Evolutionary conservation across 2,797 vertebrate genomes (phyloP), one percentile per base, ranked within the genome.

Genomic region (Clarias pachynema): DNA sequence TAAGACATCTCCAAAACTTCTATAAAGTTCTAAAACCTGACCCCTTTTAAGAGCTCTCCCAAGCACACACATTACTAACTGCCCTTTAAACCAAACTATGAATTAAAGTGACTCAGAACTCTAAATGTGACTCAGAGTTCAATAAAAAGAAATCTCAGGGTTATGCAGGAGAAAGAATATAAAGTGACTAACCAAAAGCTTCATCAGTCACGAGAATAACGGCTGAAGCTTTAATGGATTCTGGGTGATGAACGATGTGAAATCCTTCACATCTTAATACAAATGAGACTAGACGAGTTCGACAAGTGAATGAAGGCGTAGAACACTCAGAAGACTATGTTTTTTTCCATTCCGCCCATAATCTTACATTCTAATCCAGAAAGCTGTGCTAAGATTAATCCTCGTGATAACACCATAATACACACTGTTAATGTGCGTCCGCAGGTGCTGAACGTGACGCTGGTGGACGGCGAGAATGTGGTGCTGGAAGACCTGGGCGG

Each of bases 391-490:
- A 3, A 31, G 37, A 5, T 37, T 37, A 26, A 63, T 26, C 26
- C 12, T 40, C 1, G 37, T 4, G 1, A 5, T 75, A 12, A n/a
- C n/a, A 18, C 53, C 29, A 12, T 20, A 31, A 57, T 8, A 12
- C 16, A 20, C 49, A 49, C 34, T 70, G 22, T 15, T 3, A 29
- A 18, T 79, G 9, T 88, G 69, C 16, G 20, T 85, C 22, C 56
- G 6, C 85, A 99, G 98, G 97, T 99, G 62, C 92, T 97, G 81
- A 99, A 99, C 86, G 97, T 97, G 90, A 98, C 96, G 74, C 91
- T 98, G 87, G 85, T 80, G 9, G 96, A 97, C 9, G 96, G 96
- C 5, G 96, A 98, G 91, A 95, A 92, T 0, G 91, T 98, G 91
- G 96, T 94, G 0, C 93, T 99, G 92, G 98, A 99, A 93, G 97